These are phyloP conservation scores for Cyrtorhinus lividipennis DNA, from an alignment of 1,140 invertebrate genomes.

Conservation along the genomic window DNA sequence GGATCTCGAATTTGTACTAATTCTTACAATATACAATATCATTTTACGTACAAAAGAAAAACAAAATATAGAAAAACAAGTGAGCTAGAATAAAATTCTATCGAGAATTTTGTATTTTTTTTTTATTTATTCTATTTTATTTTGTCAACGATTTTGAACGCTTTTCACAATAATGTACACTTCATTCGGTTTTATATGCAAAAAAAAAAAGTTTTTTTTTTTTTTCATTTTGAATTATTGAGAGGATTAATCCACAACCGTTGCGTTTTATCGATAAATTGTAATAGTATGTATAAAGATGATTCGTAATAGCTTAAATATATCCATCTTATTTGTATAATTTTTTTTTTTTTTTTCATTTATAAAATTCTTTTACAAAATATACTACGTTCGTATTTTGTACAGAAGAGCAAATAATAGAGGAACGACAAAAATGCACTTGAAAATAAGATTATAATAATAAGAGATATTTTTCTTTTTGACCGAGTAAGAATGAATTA, in stretches of 20 bases:
- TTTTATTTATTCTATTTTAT: too few species aligned
- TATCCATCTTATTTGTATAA: background rate
- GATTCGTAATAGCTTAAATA: background rate
- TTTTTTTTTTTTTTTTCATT: background rate
- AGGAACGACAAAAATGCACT: background rate
- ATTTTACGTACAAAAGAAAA: background rate
- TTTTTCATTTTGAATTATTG: background rate
- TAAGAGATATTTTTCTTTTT: background rate
- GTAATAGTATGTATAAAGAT: background rate
- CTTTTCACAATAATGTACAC: too few species aligned
- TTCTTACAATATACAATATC: background rate
- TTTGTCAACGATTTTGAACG: background rate
- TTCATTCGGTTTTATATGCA: too few species aligned
- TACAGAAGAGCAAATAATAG: background rate
- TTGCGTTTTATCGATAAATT: background rate
- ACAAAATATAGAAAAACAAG: background rate
- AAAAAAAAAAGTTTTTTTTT: too few species aligned
- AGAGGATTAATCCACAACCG: background rate
- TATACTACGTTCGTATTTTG: conserved; percentile 1
- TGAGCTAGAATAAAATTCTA: background rate
- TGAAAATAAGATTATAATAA: background rate
- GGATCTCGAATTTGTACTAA: background rate
- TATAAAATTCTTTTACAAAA: conserved; percentile 10
- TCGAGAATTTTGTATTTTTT: too few species aligned
- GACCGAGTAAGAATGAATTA: too few species aligned